Base-by-base conservation (phyloP, 2,113 vertebrate species). In the Rutilus rutilus region DNA sequence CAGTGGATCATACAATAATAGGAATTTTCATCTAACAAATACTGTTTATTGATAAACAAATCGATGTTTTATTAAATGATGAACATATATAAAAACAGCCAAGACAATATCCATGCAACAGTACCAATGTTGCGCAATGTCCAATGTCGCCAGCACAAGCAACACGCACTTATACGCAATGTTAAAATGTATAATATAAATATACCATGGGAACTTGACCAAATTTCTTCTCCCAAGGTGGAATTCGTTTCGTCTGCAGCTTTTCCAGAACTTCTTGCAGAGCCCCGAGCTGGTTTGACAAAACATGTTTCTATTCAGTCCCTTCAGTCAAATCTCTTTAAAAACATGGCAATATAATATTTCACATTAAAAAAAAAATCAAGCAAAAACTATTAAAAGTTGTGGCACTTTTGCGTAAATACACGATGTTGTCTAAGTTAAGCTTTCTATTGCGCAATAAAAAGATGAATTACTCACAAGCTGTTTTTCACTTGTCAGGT, bases 401-500 rank as follows among this genome's bases (percentile, higher is more conserved):
- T 80, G 21, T 42, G 23, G 12, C 23, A 60, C 59, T 80, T 25
- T 60, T 54, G 39, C 21, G 4, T 65, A 54, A 36, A 82, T 21
- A 36, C 4, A 33, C 12, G 8, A 23, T 57, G 54, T 9, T 19
- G 17, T 54, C 17, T 54, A 54, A 54, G 6, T 54, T 57, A 57
- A 23, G 19, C 27, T 23, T 5, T 73, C 21, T 14, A 23, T 52
- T 82, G 60, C 69, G 67, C 52, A 59, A 21, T 21, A 36, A 42
- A 65, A 84, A 64, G 75, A 42, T 17, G 15, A 6, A 54, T 27
- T 39, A 91, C 92, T 92, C 88, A 93, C 94, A 91, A 96, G 92
- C 74, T 94, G 93, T 71, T 94, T 93, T 89, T 94, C 92, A 86
- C 90, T 92, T 57, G 92, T 92, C 64, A 93, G 90, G 91, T 93